These are phyloP conservation scores for Chydorus sphaericus DNA, from an alignment of 2,888 invertebrate species.

Conservation along the genomic window DNA sequence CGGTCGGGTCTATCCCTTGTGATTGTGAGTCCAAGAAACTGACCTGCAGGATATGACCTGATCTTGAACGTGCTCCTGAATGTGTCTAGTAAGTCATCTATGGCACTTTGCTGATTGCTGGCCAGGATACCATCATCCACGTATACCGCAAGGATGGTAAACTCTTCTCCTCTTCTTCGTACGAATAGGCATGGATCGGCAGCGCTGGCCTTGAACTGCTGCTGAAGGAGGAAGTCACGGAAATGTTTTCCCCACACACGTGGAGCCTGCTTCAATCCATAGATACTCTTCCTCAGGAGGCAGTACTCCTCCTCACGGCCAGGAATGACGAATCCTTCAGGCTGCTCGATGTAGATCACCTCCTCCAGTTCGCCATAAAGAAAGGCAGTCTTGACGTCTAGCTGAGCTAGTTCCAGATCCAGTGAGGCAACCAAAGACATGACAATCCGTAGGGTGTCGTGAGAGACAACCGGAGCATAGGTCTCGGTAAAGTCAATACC, in stretches of 20 bases:
- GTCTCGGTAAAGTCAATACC: background rate
- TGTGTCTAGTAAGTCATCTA: background rate
- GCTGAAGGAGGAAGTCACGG: background rate
- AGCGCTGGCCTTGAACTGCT: background rate
- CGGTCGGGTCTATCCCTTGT: background rate
- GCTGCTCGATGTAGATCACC: background rate
- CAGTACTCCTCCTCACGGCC: background rate
- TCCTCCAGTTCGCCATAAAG: background rate
- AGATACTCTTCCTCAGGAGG: background rate
- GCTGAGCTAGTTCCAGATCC: background rate
- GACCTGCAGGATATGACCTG: background rate
- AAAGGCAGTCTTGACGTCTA: background rate
- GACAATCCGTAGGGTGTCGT: background rate
- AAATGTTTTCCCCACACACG: background rate
- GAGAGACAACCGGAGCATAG: background rate
- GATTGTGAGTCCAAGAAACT: background rate
- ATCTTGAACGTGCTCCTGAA: background rate
- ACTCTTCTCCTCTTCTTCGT: background rate
- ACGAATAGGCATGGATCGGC: background rate
- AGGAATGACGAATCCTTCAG: background rate
- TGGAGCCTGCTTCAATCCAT: background rate
- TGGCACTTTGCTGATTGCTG: background rate
- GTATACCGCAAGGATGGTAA: background rate
- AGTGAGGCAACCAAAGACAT: background rate
- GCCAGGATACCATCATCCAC: background rate